phyloP scores from a whole-genome alignment of 1,140 invertebrate genomes.

The Geopemphigus sp. region DNA sequence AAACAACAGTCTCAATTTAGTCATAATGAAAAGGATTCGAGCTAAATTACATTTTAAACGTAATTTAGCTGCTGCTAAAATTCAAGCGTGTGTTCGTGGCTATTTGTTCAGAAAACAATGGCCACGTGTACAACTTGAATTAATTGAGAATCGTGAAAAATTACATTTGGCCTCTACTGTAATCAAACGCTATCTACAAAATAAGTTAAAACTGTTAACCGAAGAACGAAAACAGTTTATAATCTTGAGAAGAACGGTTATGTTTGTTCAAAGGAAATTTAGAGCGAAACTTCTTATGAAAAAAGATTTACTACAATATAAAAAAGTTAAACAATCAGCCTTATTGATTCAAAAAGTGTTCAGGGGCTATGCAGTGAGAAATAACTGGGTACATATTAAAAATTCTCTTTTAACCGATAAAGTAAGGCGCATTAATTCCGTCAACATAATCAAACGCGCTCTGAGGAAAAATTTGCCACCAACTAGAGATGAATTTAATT shows the following conservation, averaged over 20 bases:
- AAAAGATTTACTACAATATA: slow-evolving; percentile 48
- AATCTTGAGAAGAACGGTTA: slow-evolving; percentile 1
- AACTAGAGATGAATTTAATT: neutral
- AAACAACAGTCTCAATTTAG: slow-evolving; percentile 49
- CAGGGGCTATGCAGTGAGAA: neutral
- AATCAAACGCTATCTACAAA: slow-evolving; percentile 52
- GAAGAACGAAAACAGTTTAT: slow-evolving; percentile 22
- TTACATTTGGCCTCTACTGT: slow-evolving; percentile 13
- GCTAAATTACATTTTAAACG: slow-evolving; percentile 36
- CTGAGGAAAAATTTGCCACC: slow-evolving; percentile 15
- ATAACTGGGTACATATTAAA: slow-evolving; percentile 10
- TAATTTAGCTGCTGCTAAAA: slow-evolving; percentile 47
- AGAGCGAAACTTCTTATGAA: slow-evolving; percentile 52
- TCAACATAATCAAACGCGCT: neutral
- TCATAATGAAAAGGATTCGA: slow-evolving; percentile 49
- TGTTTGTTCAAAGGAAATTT: slow-evolving; percentile 58
- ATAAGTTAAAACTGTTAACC: slow-evolving; percentile 52
- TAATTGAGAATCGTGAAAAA: slow-evolving; percentile 14
- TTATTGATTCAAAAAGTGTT: slow-evolving; percentile 19
- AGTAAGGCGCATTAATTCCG: neutral
- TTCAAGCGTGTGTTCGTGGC: slow-evolving; percentile 50
- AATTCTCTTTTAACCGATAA: neutral
- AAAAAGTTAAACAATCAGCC: slow-evolving; percentile 37
- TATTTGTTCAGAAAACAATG: slow-evolving; percentile 30
- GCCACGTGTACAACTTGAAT: slow-evolving; percentile 43